phyloP scores from a whole-genome alignment of 1,140 invertebrate species.

The Pissodes strobi region DNA sequence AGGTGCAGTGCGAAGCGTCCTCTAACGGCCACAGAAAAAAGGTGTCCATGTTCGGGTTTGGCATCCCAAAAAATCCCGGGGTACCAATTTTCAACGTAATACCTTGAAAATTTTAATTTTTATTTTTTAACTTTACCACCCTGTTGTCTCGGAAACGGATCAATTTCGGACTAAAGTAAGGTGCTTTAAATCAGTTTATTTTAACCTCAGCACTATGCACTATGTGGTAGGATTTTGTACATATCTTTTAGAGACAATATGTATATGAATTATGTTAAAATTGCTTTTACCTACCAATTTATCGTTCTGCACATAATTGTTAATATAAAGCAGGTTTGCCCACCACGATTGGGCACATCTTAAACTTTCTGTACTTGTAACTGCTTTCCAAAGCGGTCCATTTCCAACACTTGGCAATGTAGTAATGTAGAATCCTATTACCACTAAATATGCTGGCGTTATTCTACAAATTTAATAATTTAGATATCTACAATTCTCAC shows the following conservation, averaged over 20 bases:
- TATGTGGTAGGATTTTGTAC: no score
- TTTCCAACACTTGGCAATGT: conserved; percentile 66
- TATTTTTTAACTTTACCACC: no score
- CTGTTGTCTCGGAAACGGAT: no score
- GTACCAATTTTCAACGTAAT: no score
- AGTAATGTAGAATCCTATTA: conserved; percentile 72
- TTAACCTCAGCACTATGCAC: neutral
- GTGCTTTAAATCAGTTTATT: neutral
- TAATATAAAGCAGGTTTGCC: conserved; percentile 83
- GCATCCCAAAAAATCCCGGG: no score
- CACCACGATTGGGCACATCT: conserved; percentile 78
- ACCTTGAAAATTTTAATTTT: no score
- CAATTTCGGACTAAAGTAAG: no score
- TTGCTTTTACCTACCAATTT: conserved; percentile 65
- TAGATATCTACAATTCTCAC: neutral
- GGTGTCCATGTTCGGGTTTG: no score
- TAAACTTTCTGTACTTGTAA: conserved; percentile 64
- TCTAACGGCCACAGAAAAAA: no score
- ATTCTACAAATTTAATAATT: conserved; percentile 59
- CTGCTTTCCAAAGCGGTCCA: conserved; percentile 69
- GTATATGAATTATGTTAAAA: no score
- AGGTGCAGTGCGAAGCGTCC: no score
- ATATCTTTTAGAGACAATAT: no score
- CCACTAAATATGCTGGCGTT: conserved; percentile 70
- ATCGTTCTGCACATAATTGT: conserved; percentile 76